Evolutionary conservation across 1,140 invertebrate genomes (phyloP), one percentile per base, ranked within the genome.

Genomic region (Formica exsecta): DNA sequence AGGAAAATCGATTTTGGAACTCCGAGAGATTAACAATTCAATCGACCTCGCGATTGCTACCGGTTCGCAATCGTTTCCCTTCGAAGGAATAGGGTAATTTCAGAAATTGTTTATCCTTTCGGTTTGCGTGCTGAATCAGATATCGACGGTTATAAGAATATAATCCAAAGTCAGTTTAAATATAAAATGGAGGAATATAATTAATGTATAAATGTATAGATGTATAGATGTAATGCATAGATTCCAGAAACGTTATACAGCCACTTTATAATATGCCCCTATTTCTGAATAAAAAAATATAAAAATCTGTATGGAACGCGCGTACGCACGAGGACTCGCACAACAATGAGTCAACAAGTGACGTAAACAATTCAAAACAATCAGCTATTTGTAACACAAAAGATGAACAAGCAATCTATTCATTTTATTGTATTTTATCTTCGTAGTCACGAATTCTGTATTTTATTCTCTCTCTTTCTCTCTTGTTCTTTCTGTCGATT

Each of bases 1-100:
- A 81, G 66, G 51, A 66, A 73, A 81, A 81, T 81, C 79, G 79
- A 81, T 81, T 81, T 81, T 73, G 51, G 54, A 81, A 81, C 79
- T 81, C 66, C 25, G 68, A 73, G 66, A 81, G 66, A 81, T 81
- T 81, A 81, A 81, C 79, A 81, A 81, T 81, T 81, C 79, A 81
- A 81, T 81, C 79, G 79, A 81, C 79, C 59, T 73, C 25, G 66
- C 79, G 79, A 81, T 81, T 73, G 66, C 79, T 73, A 59, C 66
- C 77, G 65, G 51, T 13, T 48, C 66, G 79, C 54, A 81, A 81
- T 81, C 79, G 54, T 61, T 81, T 73, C 79, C 54, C 38, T 22
- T 11, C 66, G 51, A 59, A 38, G 25, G 77, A 71, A 41, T 51
- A 59, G 66, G 65, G 51, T 81, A 81, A 81, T 81, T 71, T 81